phyloP scores from a whole-genome alignment of 2,113 vertebrate genomes.

The Nothobranchius kuhntae region DNA sequence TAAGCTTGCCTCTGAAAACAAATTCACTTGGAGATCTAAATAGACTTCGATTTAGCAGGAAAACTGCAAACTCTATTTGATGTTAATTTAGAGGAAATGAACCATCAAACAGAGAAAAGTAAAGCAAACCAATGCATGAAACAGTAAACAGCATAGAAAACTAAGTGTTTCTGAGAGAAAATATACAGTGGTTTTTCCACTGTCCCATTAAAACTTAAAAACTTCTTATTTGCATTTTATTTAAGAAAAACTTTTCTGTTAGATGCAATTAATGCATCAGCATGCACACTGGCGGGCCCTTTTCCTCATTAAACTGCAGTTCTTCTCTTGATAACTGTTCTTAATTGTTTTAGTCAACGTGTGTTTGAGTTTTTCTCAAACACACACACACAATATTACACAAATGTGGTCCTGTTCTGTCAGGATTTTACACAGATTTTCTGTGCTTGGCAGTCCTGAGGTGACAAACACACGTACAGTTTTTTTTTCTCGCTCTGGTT shows the following conservation, averaged over 20 bases:
- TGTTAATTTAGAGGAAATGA: neutral
- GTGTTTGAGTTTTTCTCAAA: conserved; percentile 3
- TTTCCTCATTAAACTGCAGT: conserved; percentile 46
- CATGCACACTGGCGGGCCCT: conserved; percentile 27
- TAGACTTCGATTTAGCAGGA: too few species aligned
- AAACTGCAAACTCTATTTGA: too few species aligned
- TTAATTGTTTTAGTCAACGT: conserved; percentile 36
- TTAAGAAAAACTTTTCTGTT: conserved; percentile 50
- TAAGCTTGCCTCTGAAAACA: neutral
- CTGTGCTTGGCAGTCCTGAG: conserved; percentile 35
- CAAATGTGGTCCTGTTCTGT: conserved; percentile 29
- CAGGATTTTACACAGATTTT: conserved; percentile 25
- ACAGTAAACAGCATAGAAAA: neutral
- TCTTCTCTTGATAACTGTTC: conserved; percentile 31
- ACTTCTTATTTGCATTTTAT: conserved; percentile 49
- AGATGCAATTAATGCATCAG: conserved; percentile 44
- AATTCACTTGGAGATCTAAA: too few species aligned
- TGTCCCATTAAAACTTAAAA: conserved; percentile 36
- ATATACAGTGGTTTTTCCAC: neutral
- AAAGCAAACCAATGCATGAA: neutral
- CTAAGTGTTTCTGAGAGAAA: neutral
- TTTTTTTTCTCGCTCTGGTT: conserved; percentile 27
- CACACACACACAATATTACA: conserved; percentile 5
- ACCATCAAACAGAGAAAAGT: neutral
- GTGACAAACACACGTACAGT: conserved; percentile 15